Base-by-base conservation (phyloP, 2,113 vertebrate species). In the Brienomyrus longianalis region DNA sequence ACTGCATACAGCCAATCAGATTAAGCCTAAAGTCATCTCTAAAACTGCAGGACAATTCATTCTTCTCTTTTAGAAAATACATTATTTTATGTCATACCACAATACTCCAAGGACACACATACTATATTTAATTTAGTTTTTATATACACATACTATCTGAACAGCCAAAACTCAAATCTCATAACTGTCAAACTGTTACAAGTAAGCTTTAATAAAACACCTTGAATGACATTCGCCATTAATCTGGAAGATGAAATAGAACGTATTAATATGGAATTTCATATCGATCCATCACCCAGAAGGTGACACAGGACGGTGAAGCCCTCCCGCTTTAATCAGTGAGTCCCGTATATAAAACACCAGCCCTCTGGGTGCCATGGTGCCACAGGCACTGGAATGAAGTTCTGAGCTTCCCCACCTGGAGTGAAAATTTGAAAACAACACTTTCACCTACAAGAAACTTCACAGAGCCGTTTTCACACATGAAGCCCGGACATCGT, bases 241-340 rank as follows among this genome's bases (percentile, higher is more conserved):
- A 21, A 62, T 88, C 62, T 88, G 51, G 19, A 4, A 1, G 0
- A 89, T 80, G 52, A 50, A 91, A 91, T 45, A 70, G 13, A 45
- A 90, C 17, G 54, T 88, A 92, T 91, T 91, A 70, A 92, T 90
- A 39, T 62, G 0, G 1, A 66, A 83, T 90, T 91, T 91, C 77
- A 86, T 91, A 90, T 90, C 89, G 35, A 87, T 48, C 48, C n/a
- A 48, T 85, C 80, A 74, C 66, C 66, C 43, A 47, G 50, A 50
- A 85, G 90, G 59, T 92, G 91, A 94, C 86, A 84, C 88, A 92
- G 90, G 54, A 0, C 83, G 23, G 83, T 23, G 77, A 92, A 93
- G 93, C 92, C 93, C 93, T 52, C 52, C 21, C 56, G 2, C 66
- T 89, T 89, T 91, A 91, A 93, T 92, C 92, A 91, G 91, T 45